Base-by-base conservation (phyloP, 1,140 invertebrate species). In the Acyrthosiphon pisum region DNA sequence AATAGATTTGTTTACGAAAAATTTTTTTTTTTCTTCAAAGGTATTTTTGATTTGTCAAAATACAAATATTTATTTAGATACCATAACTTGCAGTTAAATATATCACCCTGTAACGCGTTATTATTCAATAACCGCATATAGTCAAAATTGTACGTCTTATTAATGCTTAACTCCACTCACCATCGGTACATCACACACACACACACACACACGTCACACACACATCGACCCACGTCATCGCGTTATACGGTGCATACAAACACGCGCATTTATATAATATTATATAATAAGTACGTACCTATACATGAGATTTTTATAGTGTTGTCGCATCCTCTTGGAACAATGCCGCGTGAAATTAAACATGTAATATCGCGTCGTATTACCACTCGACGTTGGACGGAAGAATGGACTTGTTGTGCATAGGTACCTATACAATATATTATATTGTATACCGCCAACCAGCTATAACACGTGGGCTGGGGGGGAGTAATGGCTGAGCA, bases 271-370 rank as follows among this genome's bases (percentile, higher is more conserved):
- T 4, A 23, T 37, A 83, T 81, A 20, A 37, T 23, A 83, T 83
- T 41, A 23, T 41, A 41, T 86, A 8, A 86, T 86, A 30, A 7
- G 23, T 53, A 53, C 4, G 53, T 11, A 41, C 41, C 41, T 41
- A 41, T 41, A 76, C n/a, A 18, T 18, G 14, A n/a, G 30, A 18
- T 76, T 76, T n/a, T n/a, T n/a, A 30, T 46, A 87, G 44, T 46
- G 26, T 48, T 48, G 84, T 87, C 84, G 60, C 60, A 88, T 88
- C 86, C 18, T 50, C 6, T 88, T 50, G 44, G 86, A 88, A 88
- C 86, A 88, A 88, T 88, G n/a, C 86, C 18, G 46, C 18, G 30
- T 50, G 30, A 50, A 88, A 88, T 88, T 88, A 88, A 50, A 88
- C n/a, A 50, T 76, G 20, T 53, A 53, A 76, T 76, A 76, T 76